Base-by-base conservation (phyloP, 2,888 invertebrate species). In the Caenorhabditis sp. region DNA sequence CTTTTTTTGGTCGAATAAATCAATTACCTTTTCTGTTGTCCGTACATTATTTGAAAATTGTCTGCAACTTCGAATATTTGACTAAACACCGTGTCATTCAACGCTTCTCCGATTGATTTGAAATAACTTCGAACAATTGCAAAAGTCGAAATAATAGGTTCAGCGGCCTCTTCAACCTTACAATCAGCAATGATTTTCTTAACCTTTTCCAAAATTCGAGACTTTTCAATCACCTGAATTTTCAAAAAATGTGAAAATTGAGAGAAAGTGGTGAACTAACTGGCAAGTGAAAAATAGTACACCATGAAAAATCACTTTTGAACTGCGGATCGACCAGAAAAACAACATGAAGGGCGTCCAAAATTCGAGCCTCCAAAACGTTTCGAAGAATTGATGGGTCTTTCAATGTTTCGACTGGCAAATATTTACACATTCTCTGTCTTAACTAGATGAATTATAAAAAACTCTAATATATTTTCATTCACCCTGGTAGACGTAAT, bases 391-490 rank as follows among this genome's bases (percentile, higher is more conserved):
- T 65, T 27, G 69, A 66, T 10, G 83, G 77, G 49, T 83, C 76
- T 69, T 83, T 83, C 14, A 83, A 58, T 1, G 77, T 79, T 61
- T 83, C 83, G 12, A 83, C 76, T 1, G 81, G 72, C 1, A 83
- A 66, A 59, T 83, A 84, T 43, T 78, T 77, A 37, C 78, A 78
- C 59, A 81, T 68, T 58, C 83, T 59, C 59, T 83, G 83, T 10
- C 81, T 79, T 58, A 51, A 79, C n/a, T n/a, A 57, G 8, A 17
- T 27, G 12, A 3, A 31, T 24, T 26, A 51, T 43, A 24, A n/a
- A 4, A 8, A 58, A 14, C 8, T 31, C 6, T 17, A 58, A 24
- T 3, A 19, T 8, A 19, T 10, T 5, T 8, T 26, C 1, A 62
- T 49, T 3, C 31, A 81, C 81, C 83, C 84, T 0, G 84, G 84